Evolutionary conservation across 2,888 invertebrate species (phyloP), one percentile per base, ranked within the genome.

Genomic region (Coelinius sp.): DNA sequence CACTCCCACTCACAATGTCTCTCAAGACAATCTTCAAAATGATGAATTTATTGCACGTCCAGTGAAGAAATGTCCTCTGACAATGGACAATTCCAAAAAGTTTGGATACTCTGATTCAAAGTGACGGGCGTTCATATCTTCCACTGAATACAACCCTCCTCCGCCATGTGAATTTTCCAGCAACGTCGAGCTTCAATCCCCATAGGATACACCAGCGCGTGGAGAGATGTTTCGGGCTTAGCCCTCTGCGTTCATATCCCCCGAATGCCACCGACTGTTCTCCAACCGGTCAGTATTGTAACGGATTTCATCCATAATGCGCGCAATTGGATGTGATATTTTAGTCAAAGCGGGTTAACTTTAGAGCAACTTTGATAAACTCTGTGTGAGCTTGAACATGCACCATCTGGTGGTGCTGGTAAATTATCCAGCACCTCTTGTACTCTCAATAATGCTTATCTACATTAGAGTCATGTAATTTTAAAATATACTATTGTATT

Each of bases 301-400:
- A 76, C 79, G 84, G 73, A 78, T 78, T 75, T 81, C 79, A 76
- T 52, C 73, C 75, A 80, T 79, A 79, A 80, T 83, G 78, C 80
- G 81, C 82, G 78, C 68, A 75, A 73, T 74, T 69, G 25, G 8
- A 70, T 38, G 10, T 20, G 22, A n/a, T 6, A 22, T 63, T 59
- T 53, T 10, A 10, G 14, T 6, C 12, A 8, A 56, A 56, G 27
- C 17, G 31, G 59, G 31, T 35, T 31, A 59, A 27, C 35, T 59
- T n/a, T 14, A 10, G 8, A 31, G 1, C 25, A 12, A 12, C 17
- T 35, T 27, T 17, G 7, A 8, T 20, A 14, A 35, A 59, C 27
- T 25, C 24, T 53, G 24, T 27, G 8, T 2, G 1, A 53, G 46
- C 20, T 17, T 22, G 22, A 25, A 25, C 25, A 53, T 53, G 25